These are phyloP conservation scores for Falco columbarius DNA, from an alignment of 2,797 vertebrate species.

Conservation along the genomic window DNA sequence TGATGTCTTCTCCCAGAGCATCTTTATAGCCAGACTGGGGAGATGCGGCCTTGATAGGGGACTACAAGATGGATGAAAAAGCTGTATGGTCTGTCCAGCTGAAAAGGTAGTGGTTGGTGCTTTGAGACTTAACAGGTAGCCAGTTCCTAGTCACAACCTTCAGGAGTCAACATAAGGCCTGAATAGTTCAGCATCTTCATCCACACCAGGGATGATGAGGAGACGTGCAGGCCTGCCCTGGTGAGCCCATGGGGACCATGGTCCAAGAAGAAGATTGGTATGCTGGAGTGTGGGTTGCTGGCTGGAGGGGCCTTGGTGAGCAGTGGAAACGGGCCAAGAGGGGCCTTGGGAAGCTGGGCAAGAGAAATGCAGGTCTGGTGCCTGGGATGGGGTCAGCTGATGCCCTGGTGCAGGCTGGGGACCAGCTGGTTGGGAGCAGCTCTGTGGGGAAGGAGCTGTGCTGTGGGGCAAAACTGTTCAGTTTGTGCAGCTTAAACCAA, in stretches of 20 bases:
- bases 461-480: neutral
- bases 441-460: neutral
- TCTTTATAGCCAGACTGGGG: neutral
- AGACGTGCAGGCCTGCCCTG: neutral
- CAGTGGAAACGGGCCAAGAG: neutral
- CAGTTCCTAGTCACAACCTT: neutral
- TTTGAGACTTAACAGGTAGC: neutral
- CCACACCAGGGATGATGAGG: too few relatives aligned
- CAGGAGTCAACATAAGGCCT: neutral
- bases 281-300: neutral
- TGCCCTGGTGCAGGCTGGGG: neutral
- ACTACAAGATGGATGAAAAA: neutral
- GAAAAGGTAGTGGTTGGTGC: neutral
- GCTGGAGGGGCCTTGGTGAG: neutral
- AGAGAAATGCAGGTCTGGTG: neutral
- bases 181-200: neutral
- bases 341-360: neutral
- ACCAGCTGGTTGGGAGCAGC: neutral
- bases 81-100: neutral
- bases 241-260: accelerated
- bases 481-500: neutral
- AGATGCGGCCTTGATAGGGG: neutral
- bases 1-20: neutral
- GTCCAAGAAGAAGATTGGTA: neutral
- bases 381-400: neutral